Evolutionary conservation across 2,888 invertebrate genomes (phyloP), one percentile per base, ranked within the genome.

Genomic region (Leptopilina syphax): DNA sequence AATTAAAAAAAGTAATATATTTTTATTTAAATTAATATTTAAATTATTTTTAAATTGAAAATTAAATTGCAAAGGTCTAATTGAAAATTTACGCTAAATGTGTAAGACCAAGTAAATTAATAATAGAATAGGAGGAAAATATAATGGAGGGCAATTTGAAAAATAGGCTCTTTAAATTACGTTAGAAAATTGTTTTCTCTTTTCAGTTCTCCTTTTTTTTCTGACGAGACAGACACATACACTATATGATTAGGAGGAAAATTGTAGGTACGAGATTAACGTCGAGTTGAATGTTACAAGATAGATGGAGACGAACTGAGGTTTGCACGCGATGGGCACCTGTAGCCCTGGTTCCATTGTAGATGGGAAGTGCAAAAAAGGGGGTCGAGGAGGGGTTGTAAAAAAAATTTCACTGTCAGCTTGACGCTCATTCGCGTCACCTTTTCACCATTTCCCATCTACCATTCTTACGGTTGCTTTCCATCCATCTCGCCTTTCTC

Each of bases 321-420:
- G 70, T 47, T 54, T 73, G 27, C 70, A 73, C 70, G 54, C 70
- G 70, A 73, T 73, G 70, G 70, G 70, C 70, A 73, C 70, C 70
- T 73, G 70, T 73, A 73, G 57, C 70, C 70, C 70, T 34, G 7
- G 70, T n/a, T 34, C 34, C 34, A 34, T 34, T 34, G 34, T 34
- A 34, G 34, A 34, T 34, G 34, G 8, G 24, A 68, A 47, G 18
- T 47, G 47, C 9, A 10, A 47, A 47, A 10, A 47, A 47, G 9
- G 47, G 47, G 7, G 47, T 7, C 27, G 57, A 24, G 18, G 34
- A 60, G 65, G 7, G 24, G 65, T 3, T 65, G n/a, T 34, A 18
- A 44, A 50, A 65, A 79, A 68, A 78, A 65, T 60, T 73, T 57
- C 54, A 57, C 70, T 73, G 70, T 34, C 34, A 54, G 34, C 13